These are phyloP conservation scores for Mastigias papua DNA, from an alignment of 30 jellyfish, hydroid and myxozoan genomes.

Conservation along the genomic window DNA sequence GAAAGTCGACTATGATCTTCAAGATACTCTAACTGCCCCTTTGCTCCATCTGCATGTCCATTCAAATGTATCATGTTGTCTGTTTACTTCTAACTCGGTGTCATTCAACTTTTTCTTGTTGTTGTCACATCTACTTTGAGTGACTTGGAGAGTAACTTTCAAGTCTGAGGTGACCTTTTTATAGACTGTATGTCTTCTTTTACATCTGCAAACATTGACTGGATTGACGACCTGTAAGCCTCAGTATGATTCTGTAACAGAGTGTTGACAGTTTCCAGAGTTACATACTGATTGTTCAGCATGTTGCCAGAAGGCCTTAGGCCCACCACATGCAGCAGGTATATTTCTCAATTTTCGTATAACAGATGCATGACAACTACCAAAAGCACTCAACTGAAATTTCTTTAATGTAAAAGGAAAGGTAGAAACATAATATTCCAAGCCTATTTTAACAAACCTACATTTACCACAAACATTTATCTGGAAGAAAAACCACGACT, in stretches of 20 bases:
- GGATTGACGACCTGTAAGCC: constrained; percentile 23
- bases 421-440: no score
- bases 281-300: constrained; percentile 26
- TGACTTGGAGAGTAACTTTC: constrained; percentile 34
- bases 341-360: background rate
- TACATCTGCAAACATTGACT: constrained; percentile 16
- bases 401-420: no score
- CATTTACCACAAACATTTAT: no score
- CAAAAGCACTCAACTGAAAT: no score
- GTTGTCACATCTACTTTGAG: constrained; percentile 34
- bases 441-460: no score
- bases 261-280: constrained; percentile 51
- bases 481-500: no score
- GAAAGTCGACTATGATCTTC: constrained; percentile 42
- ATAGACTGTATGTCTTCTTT: constrained; percentile 32
- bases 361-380: background rate
- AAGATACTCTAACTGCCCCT: constrained; percentile 22
- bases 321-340: background rate
- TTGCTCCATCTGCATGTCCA: constrained; percentile 24
- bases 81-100: background rate
- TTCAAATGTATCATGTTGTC: constrained; percentile 8
- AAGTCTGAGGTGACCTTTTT: constrained; percentile 15
- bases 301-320: background rate
- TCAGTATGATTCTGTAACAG: no score
- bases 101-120: background rate